phyloP scores from a whole-genome alignment of 2,888 invertebrate species.

The Nycteola revayana region DNA sequence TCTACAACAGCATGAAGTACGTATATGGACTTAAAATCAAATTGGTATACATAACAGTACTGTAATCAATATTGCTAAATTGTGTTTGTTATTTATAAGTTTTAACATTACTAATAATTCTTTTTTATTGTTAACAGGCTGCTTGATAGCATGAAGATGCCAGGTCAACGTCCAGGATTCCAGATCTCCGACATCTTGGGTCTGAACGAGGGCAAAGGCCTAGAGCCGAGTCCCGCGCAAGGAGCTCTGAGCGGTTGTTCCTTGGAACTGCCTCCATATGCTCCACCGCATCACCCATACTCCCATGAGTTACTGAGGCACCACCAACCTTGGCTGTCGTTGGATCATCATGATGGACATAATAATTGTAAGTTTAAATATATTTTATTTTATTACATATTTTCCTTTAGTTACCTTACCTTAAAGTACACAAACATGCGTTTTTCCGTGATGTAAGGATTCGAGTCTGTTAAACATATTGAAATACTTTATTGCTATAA shows the following conservation, averaged over 20 bases:
- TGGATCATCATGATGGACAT: constrained; percentile 68
- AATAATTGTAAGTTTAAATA: constrained; percentile 17
- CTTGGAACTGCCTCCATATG: constrained; percentile 65
- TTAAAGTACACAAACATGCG: no score
- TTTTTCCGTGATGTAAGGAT: no score
- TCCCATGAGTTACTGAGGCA: constrained; percentile 68
- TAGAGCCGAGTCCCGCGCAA: constrained; percentile 61
- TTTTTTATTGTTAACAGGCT: constrained; percentile 78
- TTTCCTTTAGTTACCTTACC: no score
- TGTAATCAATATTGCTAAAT: no score
- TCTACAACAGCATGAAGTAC: no score
- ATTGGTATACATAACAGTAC: no score
- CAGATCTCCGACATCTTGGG: constrained; percentile 97
- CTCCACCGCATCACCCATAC: constrained; percentile 64
- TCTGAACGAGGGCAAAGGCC: constrained; percentile 86
- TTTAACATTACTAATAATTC: background rate
- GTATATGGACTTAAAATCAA: no score
- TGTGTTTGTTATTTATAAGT: no score
- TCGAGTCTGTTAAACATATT: no score
- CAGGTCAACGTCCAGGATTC: constrained; percentile 90
- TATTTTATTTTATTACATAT: no score
- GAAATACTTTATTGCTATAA: no score
- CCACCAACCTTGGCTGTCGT: constrained; percentile 69
- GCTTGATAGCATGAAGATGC: constrained; percentile 91
- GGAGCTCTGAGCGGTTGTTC: constrained; percentile 50